Percentiles rank a stretch among this genome's conserved stretches.
Conservation (phyloP, 2,888 invertebrate genomes). For the Tuberolachnus salignus region DNA sequence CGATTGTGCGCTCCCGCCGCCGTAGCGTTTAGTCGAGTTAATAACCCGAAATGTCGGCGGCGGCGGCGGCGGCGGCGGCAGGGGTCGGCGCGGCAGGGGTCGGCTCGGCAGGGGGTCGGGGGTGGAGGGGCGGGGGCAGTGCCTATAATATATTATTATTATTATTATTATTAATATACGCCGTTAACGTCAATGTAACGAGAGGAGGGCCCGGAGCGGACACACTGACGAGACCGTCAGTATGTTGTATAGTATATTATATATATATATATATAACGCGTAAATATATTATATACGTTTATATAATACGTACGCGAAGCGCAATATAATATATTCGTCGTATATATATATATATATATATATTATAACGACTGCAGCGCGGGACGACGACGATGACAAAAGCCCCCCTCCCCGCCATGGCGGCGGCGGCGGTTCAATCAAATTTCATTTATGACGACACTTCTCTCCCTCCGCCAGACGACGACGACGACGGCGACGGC, state of each 20-base stretch:
- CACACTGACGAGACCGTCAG: too few relatives aligned
- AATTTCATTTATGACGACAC: constrained; percentile 45
- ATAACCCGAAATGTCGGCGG: too few relatives aligned
- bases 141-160: too few relatives aligned
- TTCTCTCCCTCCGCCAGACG: constrained; percentile 17
- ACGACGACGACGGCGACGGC: neutral
- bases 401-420: too few relatives aligned
- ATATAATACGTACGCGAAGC: neutral
- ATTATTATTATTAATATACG: too few relatives aligned
- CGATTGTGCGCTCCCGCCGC: neutral
- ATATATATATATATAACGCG: neutral
- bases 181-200: too few relatives aligned
- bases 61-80: too few relatives aligned
- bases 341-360: neutral
- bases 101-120: too few relatives aligned
- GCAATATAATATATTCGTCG: neutral
- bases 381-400: constrained; percentile 42
- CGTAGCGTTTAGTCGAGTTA: neutral
- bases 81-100: too few relatives aligned
- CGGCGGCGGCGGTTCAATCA: constrained; percentile 47
- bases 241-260: neutral
- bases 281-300: too few relatives aligned
- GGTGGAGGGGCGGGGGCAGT: too few relatives aligned
- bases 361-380: constrained; percentile 3
- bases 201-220: too few relatives aligned